Base-by-base conservation (phyloP, 2,888 invertebrate genomes). In the Ctena decussata region DNA sequence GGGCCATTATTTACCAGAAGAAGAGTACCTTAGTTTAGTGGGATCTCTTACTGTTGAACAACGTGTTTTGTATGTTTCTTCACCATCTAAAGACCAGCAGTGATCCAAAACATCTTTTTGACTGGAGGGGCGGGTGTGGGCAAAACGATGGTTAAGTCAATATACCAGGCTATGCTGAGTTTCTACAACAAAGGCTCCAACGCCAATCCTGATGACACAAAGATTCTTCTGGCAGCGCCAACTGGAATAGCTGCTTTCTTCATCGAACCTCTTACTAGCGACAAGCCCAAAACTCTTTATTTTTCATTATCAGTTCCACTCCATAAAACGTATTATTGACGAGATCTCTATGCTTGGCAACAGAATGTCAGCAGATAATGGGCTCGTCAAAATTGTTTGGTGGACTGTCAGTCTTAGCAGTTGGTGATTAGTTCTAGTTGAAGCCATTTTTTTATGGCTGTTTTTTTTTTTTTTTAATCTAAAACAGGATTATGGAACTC, bases 61-160 rank as follows among this genome's bases (percentile, higher is more conserved):
- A 15, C 41, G 41, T 41, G 41, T 11, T 11, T 41, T 41, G 8
- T 41, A 11, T 15, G 8, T 41, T 15, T 15, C 15, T 41, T 41
- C 15, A 49, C 21, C 49, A 49, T 49, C 21, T 49, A 21, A 49
- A 49, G 21, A 49, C 49, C 49, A 49, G n/a, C 49, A 21, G 3
- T 21, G 49, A 57, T 8, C 57, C 57, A 11, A 5, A 11, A 8
- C 27, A 57, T 57, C 2, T 24, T 57, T 27, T 27, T 57, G 15
- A 82, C 72, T 41, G 85, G 82, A 11, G 85, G 85, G 24, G 85
- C 85, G n/a, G 81, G 85, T 41, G 80, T 84, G 37, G 84, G 84
- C n/a, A 82, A 82, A 73, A 77, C 8, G 30, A 27, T 69, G 30
- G 30, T 12, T 21, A 49, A 21, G n/a, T 5, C 49, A 49, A 49